Evolutionary conservation across 2,113 vertebrate genomes (phyloP), one percentile per base, ranked within the genome.

Genomic region (Saccopteryx bilineata): DNA sequence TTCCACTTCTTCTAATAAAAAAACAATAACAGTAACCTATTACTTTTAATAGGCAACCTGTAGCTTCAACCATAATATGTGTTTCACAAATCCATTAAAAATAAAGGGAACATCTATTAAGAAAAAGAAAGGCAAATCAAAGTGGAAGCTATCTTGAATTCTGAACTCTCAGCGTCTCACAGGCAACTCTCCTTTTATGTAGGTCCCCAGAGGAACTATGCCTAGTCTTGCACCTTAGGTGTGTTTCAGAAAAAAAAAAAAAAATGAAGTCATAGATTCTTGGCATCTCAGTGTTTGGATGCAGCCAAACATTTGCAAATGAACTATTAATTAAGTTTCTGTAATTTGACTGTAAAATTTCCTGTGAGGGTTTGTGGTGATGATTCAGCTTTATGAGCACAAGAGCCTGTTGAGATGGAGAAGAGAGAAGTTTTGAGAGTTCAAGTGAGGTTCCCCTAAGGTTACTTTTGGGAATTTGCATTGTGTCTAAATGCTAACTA

Each of bases 221-320:
- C 80, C 78, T 56, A 21, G 88, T 21, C 61, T 3, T 39, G 54
- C 86, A 56, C 63, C 82, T 93, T 33, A 93, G 68, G 68, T 88
- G 39, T 50, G 88, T 28, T 75, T 86, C 74, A 58, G 46, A 17
- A 48, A 80, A 86, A 79, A 93, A 61, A 83, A 65, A 87, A 87
- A 68, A 90, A 61, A 84, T 84, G 74, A 94, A 86, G 86, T 89
- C 93, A 79, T 52, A 58, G 61, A 89, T 88, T 89, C 82, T 72
- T 81, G 50, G 66, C 19, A 11, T 85, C 74, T 94, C 23, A 3
- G 23, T 28, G 39, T 33, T 33, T 71, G 63, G 66, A 63, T 0
- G 2, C 31, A 66, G 86, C 54, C 71, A 76, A 68, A 75, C n/a
- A 80, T 95, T 86, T 28, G 52, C 86, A 85, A 84, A 75, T 79